Base-by-base conservation (phyloP, 2,113 vertebrate species). In the Pao palembangensis region DNA sequence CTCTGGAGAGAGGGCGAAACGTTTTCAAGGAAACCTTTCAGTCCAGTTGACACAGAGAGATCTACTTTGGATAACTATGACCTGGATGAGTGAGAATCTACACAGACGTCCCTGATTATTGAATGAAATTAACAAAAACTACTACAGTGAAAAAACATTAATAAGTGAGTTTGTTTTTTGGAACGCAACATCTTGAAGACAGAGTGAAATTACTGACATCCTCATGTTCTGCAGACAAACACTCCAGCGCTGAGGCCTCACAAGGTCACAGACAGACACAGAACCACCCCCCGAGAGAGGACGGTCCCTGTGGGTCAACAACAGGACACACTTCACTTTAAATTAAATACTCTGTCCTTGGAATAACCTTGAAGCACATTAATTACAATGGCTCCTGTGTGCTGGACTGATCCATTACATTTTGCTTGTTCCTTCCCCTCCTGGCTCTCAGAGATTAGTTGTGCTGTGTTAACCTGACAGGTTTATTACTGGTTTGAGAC, bases 261-360 rank as follows among this genome's bases (percentile, higher is more conserved):
- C 51, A 64, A 71, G 64, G 61, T 76, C 67, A 56, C 64, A 55
- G 31, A 58, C 17, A 64, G 17, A 58, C 50, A 18, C 44, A 55
- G 54, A 51, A 72, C 47, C 58, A 48, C 38, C 2, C 2, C 52
- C 74, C 71, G 70, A 62, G 47, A 57, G 58, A 44, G 65, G 16
- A 10, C 41, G 53, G 61, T 64, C 43, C 71, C 57, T 50, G 12
- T 57, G 44, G 52, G 81, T 55, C 57, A 17, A 51, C 55, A 73
- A 48, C 55, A 59, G 49, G 54, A 78, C 61, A 73, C 60, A 50
- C 44, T 65, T 69, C 17, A 76, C 76, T 74, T 49, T 69, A 81
- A 73, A 41, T 76, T 61, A 73, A 75, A 67, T 51, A 61, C 67
- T 62, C 43, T 69, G 68, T 51, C 77, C 72, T 73, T 69, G 68